phyloP scores from a whole-genome alignment of 2,888 invertebrate species.

The Pherbina coryleti region DNA sequence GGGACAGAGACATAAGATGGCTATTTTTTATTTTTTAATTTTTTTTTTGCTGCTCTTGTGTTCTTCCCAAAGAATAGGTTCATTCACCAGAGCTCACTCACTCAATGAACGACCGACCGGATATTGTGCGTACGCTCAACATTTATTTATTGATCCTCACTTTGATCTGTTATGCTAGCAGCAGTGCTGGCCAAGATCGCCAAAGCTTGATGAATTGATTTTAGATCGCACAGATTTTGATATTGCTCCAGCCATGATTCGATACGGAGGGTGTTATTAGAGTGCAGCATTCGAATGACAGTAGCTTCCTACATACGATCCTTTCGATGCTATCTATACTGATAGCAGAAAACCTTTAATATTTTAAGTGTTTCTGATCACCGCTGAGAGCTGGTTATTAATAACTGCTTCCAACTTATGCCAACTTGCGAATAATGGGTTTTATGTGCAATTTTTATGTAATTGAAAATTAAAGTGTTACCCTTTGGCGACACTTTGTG shows the following conservation, averaged over 20 bases:
- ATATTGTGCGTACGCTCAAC: conserved; percentile 30
- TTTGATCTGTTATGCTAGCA: conserved; percentile 24
- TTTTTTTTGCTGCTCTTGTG: not conserved
- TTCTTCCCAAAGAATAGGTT: conserved; percentile 18
- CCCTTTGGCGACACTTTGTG: conserved; percentile 30
- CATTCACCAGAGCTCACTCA: conserved; percentile 26
- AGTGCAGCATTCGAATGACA: conserved; percentile 20
- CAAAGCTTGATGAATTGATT: conserved; percentile 36
- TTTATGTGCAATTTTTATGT: conserved; percentile 15
- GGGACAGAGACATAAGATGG: not conserved
- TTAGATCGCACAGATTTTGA: conserved; percentile 32
- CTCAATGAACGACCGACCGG: conserved; percentile 16
- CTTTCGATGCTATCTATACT: not conserved
- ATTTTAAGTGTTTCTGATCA: not conserved
- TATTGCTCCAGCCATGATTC: not conserved
- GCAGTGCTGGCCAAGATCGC: conserved; percentile 1
- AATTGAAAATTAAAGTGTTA: conserved; percentile 35
- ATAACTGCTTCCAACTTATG: not conserved
- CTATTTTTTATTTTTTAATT: no score
- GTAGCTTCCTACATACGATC: not conserved
- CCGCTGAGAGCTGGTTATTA: conserved; percentile 2
- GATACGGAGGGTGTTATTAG: conserved; percentile 31
- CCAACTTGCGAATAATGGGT: not conserved
- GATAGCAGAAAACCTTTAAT: not conserved
- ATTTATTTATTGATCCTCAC: conserved; percentile 37